Evolutionary conservation across 1,140 invertebrate species (phyloP).

Genomic region (Bactericera cockerelli): DNA sequence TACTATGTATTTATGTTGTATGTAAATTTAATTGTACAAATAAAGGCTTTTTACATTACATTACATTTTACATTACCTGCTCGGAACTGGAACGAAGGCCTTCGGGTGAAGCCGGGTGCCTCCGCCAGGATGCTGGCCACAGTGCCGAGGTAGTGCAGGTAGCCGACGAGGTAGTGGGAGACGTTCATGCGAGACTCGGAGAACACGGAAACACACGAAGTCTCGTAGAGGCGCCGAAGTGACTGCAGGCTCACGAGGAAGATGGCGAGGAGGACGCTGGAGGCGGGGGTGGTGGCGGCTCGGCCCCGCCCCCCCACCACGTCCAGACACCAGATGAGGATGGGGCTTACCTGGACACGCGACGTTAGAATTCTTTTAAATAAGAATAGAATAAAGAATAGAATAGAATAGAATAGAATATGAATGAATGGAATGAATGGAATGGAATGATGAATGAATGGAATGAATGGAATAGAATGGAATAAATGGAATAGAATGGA

Average conservation of each 20-base stretch:
- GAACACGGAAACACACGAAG: constrained; percentile 57
- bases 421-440: background rate
- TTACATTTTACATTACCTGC: too few species aligned
- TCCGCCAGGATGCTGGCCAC: constrained; percentile 48
- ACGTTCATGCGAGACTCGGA: constrained; percentile 64
- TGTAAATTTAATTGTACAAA: too few species aligned
- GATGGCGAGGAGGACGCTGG: constrained; percentile 38
- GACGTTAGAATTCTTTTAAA: too few species aligned
- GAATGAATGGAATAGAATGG: too few species aligned
- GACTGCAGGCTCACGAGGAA: constrained; percentile 48
- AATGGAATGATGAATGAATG: background rate
- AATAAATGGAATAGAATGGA: too few species aligned
- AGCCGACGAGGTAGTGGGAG: constrained; percentile 54
- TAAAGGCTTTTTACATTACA: too few species aligned
- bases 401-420: background rate
- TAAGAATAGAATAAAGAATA: constrained; percentile 17
- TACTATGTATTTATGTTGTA: too few species aligned
- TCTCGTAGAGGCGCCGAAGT: constrained; percentile 59
- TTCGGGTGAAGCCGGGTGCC: constrained; percentile 44
- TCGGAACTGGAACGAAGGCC: constrained; percentile 15
- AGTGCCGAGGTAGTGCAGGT: constrained; percentile 55
- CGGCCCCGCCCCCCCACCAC: background rate
- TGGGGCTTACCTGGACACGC: too few species aligned
- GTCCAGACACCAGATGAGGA: background rate
- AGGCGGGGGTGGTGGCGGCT: constrained; percentile 21